Conservation (phyloP, 1,140 invertebrate species). For the Drosophila athabasca region DNA sequence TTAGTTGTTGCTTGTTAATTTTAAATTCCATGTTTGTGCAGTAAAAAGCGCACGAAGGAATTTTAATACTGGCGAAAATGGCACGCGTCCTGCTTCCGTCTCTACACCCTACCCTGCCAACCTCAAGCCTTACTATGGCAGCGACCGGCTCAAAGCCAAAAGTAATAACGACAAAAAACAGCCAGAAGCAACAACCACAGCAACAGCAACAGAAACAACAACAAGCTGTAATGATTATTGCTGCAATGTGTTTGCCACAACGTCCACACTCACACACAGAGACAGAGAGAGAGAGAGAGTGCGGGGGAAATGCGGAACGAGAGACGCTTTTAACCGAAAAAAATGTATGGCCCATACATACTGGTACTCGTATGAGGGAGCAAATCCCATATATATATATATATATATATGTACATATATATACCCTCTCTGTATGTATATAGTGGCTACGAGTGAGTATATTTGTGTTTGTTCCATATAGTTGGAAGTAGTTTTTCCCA, state of each 20-base stretch:
- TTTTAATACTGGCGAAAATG: conserved; percentile 74
- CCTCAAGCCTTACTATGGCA: too few relatives aligned
- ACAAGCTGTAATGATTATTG: conserved; percentile 79
- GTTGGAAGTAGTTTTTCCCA: conserved; percentile 56
- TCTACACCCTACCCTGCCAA: background rate
- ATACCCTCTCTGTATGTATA: background rate
- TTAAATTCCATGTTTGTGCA: conserved; percentile 79
- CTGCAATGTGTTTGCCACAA: conserved; percentile 78
- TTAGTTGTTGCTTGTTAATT: conserved; percentile 73
- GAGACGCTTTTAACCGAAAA: conserved; percentile 51
- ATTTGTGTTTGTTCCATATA: conserved; percentile 32
- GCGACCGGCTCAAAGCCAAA: conserved; percentile 55
- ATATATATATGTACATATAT: background rate
- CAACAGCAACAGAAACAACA: conserved; percentile 51
- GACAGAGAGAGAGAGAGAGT: background rate
- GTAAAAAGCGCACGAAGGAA: conserved; percentile 66
- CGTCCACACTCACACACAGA: conserved; percentile 47
- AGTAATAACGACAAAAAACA: conserved; percentile 70
- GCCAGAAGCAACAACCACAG: conserved; percentile 39
- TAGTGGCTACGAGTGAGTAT: background rate
- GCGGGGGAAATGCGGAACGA: background rate
- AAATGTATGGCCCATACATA: conserved; percentile 76
- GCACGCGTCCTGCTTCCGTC: conserved; percentile 15
- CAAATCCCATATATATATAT: background rate
- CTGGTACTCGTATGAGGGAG: conserved; percentile 11